Evolutionary conservation across 2,888 invertebrate genomes (phyloP), one percentile per base, ranked within the genome.

Genomic region (Odontocerum albicorne): DNA sequence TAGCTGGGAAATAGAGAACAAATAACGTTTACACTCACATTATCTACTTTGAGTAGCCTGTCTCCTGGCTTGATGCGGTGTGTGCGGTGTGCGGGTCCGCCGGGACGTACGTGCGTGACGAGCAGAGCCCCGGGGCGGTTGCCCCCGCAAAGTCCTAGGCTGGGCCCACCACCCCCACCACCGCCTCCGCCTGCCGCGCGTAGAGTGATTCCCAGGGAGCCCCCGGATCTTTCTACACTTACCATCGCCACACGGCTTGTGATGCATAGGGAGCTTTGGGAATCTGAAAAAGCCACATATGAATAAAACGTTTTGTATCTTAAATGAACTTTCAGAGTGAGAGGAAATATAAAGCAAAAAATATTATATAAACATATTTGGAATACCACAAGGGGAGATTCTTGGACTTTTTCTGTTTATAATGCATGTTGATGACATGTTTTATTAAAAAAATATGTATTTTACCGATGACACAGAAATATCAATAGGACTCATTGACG

Each of bases 11-110:
- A 17, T 8, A 20, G 20, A 3, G 0, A 19, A n/a, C 8, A 49
- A 27, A 8, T 16, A 39, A 75, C n/a, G n/a, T n/a, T n/a, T n/a
- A n/a, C n/a, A n/a, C 81, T 79, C 67, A 83, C 83, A 70, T 88
- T 87, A 71, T 96, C 93, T 45, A 96, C 90, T 63, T 92, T 90
- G 55, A 96, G 67, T 19, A 96, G 75, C 17, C 96, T 84, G 70
- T 96, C 96, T 2, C 96, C 96, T 21, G 92, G 87, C 69, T 93
- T 88, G 61, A 96, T 87, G 59, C 93, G 85, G 0, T 95, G 94
- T 55, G 90, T 91, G 66, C 90, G 90, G 62, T 94, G 91, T 2
- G 95, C 94, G 0, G 96, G 90, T 0, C 96, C 93, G 49, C 91
- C 90, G 7, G 91, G 86, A 62, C 94, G 80, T 3, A 96, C 90